Evolutionary conservation across 2,113 vertebrate species (phyloP).

Genomic region (Meleagris gallopavo): DNA sequence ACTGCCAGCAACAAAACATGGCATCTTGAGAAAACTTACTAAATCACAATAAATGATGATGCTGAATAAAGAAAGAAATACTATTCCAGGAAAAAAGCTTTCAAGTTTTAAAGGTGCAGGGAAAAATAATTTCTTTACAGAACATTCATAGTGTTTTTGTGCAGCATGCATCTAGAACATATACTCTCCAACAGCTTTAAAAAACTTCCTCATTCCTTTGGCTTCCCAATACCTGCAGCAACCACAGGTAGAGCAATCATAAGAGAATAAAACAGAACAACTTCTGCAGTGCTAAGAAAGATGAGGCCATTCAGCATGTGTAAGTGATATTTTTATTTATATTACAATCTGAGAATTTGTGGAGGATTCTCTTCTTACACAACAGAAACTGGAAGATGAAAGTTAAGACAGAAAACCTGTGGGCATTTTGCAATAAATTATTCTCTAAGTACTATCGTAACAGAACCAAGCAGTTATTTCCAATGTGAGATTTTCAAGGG

Average conservation of each 20-base stretch:
- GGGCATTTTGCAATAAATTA: conserved; percentile 12
- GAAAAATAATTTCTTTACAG: not conserved
- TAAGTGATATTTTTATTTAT: not conserved
- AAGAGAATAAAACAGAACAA: not conserved
- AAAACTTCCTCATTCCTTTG: not conserved
- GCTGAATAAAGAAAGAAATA: not conserved
- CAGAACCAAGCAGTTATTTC: not conserved
- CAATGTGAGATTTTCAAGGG: not conserved
- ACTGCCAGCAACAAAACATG: not conserved
- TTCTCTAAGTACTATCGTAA: not conserved
- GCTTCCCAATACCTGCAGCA: not conserved
- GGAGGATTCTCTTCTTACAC: not conserved
- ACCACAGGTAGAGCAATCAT: not conserved
- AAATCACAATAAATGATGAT: not conserved
- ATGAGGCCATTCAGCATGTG: not conserved
- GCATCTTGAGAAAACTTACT: not conserved
- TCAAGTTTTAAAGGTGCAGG: not conserved
- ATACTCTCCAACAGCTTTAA: not conserved
- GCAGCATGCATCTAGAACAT: not conserved
- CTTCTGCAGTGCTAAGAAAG: not conserved
- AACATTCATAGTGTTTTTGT: not conserved
- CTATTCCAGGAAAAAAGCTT: not conserved
- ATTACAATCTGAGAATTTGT: not conserved
- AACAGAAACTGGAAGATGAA: not conserved
- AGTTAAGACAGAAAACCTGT: not conserved